These are phyloP conservation scores for Aquatica leii DNA, from an alignment of 2,888 invertebrate genomes.

Conservation along the genomic window DNA sequence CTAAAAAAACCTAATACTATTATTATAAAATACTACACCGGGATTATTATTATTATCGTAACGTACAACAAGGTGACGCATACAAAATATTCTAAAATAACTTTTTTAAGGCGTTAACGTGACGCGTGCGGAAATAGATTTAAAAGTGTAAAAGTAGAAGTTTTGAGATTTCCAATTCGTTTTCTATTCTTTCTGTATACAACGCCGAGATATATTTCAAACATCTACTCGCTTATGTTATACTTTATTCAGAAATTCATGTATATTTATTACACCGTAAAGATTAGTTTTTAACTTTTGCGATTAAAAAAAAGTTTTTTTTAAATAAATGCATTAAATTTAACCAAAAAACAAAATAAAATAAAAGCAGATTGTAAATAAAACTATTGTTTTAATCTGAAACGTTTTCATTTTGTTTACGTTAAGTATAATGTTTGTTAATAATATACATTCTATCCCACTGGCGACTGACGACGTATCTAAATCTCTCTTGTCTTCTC, in stretches of 20 bases:
- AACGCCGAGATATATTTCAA: conserved; percentile 21
- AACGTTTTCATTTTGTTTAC: not conserved
- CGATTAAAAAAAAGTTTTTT: too few relatives aligned
- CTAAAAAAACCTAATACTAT: too few relatives aligned
- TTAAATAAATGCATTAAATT: not conserved
- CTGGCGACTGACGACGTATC: not conserved
- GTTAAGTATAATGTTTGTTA: not conserved
- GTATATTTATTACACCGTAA: not conserved
- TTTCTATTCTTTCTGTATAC: conserved; percentile 28
- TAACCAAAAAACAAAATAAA: not conserved
- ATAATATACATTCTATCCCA: not conserved
- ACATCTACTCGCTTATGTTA: not conserved
- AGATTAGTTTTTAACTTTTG: too few relatives aligned
- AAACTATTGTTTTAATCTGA: not conserved
- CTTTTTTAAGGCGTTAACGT: conserved; percentile 30
- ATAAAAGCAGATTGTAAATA: not conserved
- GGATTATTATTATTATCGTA: too few relatives aligned
- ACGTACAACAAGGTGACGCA: too few relatives aligned
- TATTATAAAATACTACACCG: too few relatives aligned
- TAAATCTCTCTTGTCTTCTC: too few relatives aligned
- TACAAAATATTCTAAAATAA: conserved; percentile 18
- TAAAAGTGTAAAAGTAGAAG: conserved; percentile 27
- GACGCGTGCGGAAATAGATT: conserved; percentile 30
- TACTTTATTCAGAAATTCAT: not conserved
- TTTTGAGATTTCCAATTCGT: conserved; percentile 24